phyloP scores from a whole-genome alignment of 2,888 invertebrate species.

The Tholera decimalis region DNA sequence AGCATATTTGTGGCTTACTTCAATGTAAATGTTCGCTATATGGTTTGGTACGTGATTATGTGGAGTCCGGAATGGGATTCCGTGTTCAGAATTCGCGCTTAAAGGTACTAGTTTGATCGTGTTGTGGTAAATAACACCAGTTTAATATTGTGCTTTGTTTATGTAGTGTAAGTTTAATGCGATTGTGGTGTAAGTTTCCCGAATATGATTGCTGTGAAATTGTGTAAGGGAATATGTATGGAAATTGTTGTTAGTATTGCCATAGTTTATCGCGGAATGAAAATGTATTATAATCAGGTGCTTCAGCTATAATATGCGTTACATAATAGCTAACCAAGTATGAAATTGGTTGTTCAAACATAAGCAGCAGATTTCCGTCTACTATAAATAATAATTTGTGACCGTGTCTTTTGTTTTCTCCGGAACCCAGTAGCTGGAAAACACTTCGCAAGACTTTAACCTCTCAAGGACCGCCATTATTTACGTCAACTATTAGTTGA shows the following conservation, averaged over 20 bases:
- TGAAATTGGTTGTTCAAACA: too few relatives aligned
- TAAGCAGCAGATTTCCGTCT: too few relatives aligned
- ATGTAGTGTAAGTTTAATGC: slow-evolving; percentile 33
- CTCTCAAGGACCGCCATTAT: too few relatives aligned
- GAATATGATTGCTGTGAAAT: slow-evolving; percentile 42
- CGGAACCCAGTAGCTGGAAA: too few relatives aligned
- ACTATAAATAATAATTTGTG: too few relatives aligned
- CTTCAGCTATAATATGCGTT: not conserved
- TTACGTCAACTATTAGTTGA: too few relatives aligned
- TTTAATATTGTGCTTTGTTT: slow-evolving; percentile 52
- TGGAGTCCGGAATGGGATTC: slow-evolving; percentile 53
- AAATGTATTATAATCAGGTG: slow-evolving; percentile 4
- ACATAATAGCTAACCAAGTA: too few relatives aligned
- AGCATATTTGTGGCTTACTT: slow-evolving; percentile 80
- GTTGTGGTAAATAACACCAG: slow-evolving; percentile 58
- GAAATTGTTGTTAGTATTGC: slow-evolving; percentile 15
- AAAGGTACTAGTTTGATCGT: slow-evolving; percentile 52
- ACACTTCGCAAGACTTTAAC: too few relatives aligned
- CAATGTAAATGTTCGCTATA: slow-evolving; percentile 58
- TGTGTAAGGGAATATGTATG: slow-evolving; percentile 19
- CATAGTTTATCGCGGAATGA: not conserved
- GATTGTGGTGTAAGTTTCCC: slow-evolving; percentile 47
- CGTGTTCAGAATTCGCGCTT: slow-evolving; percentile 52
- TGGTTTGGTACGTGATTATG: slow-evolving; percentile 56
- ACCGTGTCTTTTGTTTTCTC: too few relatives aligned